Evolutionary conservation across 2,113 vertebrate genomes (phyloP), one percentile per base, ranked within the genome.

Genomic region (Engraulis encrasicolus): DNA sequence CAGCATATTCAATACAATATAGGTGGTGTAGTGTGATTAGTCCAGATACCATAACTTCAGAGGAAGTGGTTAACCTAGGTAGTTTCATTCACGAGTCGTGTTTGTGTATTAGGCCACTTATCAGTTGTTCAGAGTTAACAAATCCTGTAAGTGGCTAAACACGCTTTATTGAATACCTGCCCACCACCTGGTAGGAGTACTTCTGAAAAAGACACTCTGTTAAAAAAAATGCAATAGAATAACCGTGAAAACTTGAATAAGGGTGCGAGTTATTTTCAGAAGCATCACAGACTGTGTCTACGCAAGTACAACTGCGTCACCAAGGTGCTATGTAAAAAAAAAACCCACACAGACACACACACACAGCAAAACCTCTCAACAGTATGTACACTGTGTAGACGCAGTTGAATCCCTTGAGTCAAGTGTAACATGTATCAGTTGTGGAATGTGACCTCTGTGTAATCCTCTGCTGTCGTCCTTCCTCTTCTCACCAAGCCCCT

Each of bases 391-490:
- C 61, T 34, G 5, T 71, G 27, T 71, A 34, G 27, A 31, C 14
- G 27, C 27, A 31, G 61, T 31, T 14, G 3, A 71, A 71, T 71
- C 61, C 61, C 61, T 71, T 14, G 31, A 71, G 27, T 2, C 61
- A 71, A 71, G 31, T 14, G 34, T 31, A 71, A 71, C 61, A 31
- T 71, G 61, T 34, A 71, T 71, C 27, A 17, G 61, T 71, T 17
- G 61, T 71, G 61, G 61, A 71, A 71, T 71, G 27, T 71, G 61
- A 34, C 61, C 31, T 66, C n/a, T 19, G 27, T 71, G 23, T 71
- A 34, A 14, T 71, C 6, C 61, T 11, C n/a, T 31, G 11, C 61
- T 71, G 23, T 4, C 9, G 23, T 31, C 23, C 27, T 71, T 4
- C 9, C 61, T 31, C 23, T 31, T 71, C 12, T 71, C 27, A 71